A percentile compares a stretch with the other conserved stretches of the same genome.
Evolutionary conservation across 2,888 invertebrate species (phyloP).

Genomic region (Pheosia tremula): DNA sequence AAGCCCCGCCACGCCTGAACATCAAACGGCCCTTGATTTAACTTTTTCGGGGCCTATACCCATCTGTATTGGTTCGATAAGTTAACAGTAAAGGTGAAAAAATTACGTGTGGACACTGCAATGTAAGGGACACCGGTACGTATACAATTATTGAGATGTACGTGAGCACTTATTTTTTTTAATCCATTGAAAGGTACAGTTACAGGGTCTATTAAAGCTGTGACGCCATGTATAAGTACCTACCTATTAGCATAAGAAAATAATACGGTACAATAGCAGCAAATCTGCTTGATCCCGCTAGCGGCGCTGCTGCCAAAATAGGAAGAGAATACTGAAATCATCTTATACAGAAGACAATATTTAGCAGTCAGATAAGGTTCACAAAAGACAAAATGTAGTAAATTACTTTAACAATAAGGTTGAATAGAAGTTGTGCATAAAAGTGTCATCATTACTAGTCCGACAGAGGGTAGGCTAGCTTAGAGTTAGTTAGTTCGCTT

Average conservation of each 20-base stretch:
- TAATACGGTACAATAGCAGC: too few species aligned
- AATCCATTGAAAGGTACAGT: too few species aligned
- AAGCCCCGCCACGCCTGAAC: constrained; percentile 45
- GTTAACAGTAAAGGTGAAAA: background rate
- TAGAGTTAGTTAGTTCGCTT: constrained; percentile 70
- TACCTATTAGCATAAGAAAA: too few species aligned
- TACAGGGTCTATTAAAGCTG: too few species aligned
- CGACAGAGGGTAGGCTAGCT: constrained; percentile 52
- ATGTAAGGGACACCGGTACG: background rate
- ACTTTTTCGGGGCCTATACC: constrained; percentile 31
- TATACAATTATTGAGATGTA: background rate
- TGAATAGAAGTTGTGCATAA: constrained; percentile 25
- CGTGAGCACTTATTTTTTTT: too few species aligned
- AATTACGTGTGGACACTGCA: background rate
- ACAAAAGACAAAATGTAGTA: background rate
- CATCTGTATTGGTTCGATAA: constrained; percentile 13
- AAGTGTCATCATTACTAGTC: constrained; percentile 37
- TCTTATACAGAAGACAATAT: too few species aligned
- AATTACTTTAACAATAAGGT: constrained; percentile 12
- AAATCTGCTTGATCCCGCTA: too few species aligned
- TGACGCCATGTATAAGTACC: too few species aligned
- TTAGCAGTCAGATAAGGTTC: too few species aligned
- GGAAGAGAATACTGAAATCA: too few species aligned
- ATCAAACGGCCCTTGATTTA: constrained; percentile 53
- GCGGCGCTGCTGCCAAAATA: too few species aligned